Conservation (phyloP, 2,113 vertebrate species). For the Dromaius novaehollandiae region DNA sequence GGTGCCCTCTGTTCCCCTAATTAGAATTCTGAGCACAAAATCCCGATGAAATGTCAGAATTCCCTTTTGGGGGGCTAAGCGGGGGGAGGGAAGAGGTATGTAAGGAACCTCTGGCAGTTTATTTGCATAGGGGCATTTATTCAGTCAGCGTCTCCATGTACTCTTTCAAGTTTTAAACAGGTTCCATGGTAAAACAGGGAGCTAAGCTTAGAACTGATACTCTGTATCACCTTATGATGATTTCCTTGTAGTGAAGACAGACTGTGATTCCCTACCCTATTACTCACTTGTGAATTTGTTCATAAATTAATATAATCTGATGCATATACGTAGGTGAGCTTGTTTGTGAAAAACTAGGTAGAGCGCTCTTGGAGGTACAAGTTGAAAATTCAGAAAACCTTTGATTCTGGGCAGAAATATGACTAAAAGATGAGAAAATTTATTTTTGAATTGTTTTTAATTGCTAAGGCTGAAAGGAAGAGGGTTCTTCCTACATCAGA, state of each 20-base stretch:
- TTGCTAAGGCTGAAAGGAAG: background rate
- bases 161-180: background rate
- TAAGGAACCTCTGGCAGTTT: background rate
- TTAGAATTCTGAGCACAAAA: background rate
- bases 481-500: background rate
- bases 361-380: background rate
- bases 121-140: background rate
- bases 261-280: background rate
- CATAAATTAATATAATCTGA: background rate
- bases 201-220: background rate
- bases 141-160: background rate
- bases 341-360: background rate
- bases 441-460: conserved; percentile 12
- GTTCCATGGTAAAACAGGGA: background rate
- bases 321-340: background rate
- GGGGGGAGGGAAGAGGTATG: background rate
- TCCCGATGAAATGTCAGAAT: background rate
- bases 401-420: background rate
- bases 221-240: background rate
- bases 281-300: background rate
- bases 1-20: background rate
- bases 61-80: background rate
- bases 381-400: background rate
- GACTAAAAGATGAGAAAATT: background rate
- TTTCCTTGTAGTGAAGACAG: background rate